Evolutionary conservation across 2,113 vertebrate species (phyloP), one percentile per base, ranked within the genome.

Genomic region (Equus quagga): DNA sequence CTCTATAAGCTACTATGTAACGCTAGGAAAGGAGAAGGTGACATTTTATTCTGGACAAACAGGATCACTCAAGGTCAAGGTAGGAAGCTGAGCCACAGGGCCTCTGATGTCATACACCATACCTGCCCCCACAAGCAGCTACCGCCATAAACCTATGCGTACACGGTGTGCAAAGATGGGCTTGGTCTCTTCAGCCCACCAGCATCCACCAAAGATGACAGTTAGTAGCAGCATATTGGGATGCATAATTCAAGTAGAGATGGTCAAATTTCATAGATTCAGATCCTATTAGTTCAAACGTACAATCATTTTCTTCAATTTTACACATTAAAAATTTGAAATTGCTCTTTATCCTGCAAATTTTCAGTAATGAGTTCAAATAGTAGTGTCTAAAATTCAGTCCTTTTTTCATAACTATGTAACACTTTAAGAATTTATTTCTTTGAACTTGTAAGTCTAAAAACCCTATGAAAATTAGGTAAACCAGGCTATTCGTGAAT

Each of bases 281-380:
- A 81, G 65, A 69, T 1, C 51, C 33, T 78, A 81, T 46, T 58
- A 36, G 24, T 75, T 64, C 31, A 94, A 70, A 72, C 60, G 24
- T 46, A 51, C 8, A 70, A 31, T 36, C 76, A 56, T 44, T 83
- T 72, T 80, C 69, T 82, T 95, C 69, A 82, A 62, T 93, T 69
- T 69, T 88, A 88, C 8, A 91, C 8, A 75, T 56, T 69, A 91
- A 82, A 93, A 73, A 79, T 56, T 94, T 33, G 89, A 69, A 93
- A 54, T 78, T 87, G 75, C 17, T 96, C 36, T 95, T 76, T 46
- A 91, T 28, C 17, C 17, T 94, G n/a, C 11, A 62, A 60, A 60
- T 56, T 86, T 96, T 92, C 31, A 90, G 33, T 51, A 79, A 26
- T 44, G 7, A 94, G 23, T 79, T 87, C 13, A 92, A 92, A 87